Conservation (phyloP, 2,113 vertebrate genomes). For the Tychaedon coryphoeus region DNA sequence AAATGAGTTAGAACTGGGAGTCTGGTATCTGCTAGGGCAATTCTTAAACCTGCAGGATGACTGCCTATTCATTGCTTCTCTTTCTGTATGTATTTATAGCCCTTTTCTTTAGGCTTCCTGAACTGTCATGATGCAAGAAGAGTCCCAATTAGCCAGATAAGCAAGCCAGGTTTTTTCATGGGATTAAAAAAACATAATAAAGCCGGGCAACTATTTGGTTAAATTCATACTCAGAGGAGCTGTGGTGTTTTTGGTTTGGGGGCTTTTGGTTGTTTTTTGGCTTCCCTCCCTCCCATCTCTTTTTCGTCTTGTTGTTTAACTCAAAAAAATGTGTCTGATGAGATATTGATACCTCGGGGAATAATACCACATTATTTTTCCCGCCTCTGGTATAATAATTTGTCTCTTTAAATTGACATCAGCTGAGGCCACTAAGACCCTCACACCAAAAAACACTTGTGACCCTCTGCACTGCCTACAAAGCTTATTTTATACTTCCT, state of each 20-base stretch:
- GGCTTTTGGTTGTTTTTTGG: not conserved
- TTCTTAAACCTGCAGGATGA: conserved; percentile 34
- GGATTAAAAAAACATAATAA: not conserved
- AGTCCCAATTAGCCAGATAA: conserved; percentile 29
- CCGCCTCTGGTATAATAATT: conserved; percentile 9
- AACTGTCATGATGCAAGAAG: conserved; percentile 11
- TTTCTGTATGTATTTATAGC: not conserved
- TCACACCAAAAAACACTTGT: conserved; percentile 17
- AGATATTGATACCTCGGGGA: not conserved
- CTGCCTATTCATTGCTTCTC: not conserved
- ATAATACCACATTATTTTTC: conserved; percentile 35
- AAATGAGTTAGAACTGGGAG: conserved; percentile 53
- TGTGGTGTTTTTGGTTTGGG: not conserved
- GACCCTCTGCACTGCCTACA: not conserved
- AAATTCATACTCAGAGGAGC: not conserved
- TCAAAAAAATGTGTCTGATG: not conserved
- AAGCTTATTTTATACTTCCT: conserved; percentile 8
- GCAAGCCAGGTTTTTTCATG: not conserved
- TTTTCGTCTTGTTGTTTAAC: not conserved
- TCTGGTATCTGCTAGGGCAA: conserved; percentile 45
- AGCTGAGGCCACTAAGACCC: not conserved
- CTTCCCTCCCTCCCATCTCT: not conserved
- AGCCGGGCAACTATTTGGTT: not conserved
- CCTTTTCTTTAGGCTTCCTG: conserved; percentile 6
- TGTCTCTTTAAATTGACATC: conserved; percentile 52